Base-by-base conservation (phyloP, 92 coral and sea anemone genomes). In the Muricea muricata region DNA sequence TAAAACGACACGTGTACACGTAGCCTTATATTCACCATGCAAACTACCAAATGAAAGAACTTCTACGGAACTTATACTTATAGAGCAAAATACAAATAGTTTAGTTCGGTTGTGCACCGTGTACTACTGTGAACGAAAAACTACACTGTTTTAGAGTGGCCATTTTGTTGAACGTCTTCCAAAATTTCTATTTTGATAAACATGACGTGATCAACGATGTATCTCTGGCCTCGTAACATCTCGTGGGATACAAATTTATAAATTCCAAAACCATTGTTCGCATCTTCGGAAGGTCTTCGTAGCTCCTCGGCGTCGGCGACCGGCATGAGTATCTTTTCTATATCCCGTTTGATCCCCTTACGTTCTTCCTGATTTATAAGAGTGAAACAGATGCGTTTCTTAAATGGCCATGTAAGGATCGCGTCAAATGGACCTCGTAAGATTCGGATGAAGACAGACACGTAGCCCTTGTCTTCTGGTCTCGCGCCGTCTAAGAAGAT, bases 381-480 rank as follows among this genome's bases (percentile, higher is more conserved):
- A 20, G 89, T 66, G 57, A 85, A 85, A 15, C 69, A 75, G 4
- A 86, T 32, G 18, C 69, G 66, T 35, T 58, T 69, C 13, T 28
- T n/a, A 65, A 78, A 86, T 41, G 89, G 89, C 89, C 89, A 86
- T 48, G 23, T 10, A 25, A 78, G 57, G 31, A 41, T 34, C 17
- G 83, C 79, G 6, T 86, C 89, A 37, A 78, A 41, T 23, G 50
- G 57, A 24, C 89, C 75, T 79, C 68, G 48, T 78, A 68, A 33
- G 25, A 86, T 18, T 45, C 42, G 69, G 10, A 68, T n/a, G 29
- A 33, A 86, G 13, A 86, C 32, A 6, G 85, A 86, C 0, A 86
- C 21, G 57, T 86, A 52, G 18, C 60, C 63, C 21, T 76, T 67
- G 14, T 86, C 78, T 0, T 65, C 34, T 6, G 10, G 46, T 30